Conservation (phyloP, 2,113 vertebrate genomes). For the Numida meleagris region DNA sequence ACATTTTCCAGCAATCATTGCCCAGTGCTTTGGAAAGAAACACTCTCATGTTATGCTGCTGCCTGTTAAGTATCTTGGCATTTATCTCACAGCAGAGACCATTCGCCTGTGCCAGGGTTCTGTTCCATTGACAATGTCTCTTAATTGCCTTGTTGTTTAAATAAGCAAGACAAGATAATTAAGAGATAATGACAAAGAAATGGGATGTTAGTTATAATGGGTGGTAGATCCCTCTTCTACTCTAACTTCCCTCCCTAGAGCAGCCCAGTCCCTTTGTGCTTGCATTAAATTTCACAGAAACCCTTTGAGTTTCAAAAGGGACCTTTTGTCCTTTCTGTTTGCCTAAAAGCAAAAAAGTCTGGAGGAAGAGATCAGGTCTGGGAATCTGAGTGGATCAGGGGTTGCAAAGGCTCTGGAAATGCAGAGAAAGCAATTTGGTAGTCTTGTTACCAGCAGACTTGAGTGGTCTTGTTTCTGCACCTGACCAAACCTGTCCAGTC, state of each 20-base stretch:
- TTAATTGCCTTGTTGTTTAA: conserved; percentile 74
- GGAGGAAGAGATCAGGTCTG: not conserved
- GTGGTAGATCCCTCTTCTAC: not conserved
- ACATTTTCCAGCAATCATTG: conserved; percentile 22
- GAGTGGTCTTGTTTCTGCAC: not conserved
- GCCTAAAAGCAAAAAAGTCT: not conserved
- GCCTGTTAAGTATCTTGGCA: conserved; percentile 65
- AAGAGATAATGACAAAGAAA: conserved; percentile 68
- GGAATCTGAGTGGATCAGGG: not conserved
- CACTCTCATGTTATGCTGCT: conserved; percentile 27
- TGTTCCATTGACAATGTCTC: conserved; percentile 69
- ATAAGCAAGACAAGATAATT: conserved; percentile 74
- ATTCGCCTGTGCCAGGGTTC: conserved; percentile 44
- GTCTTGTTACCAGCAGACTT: not conserved
- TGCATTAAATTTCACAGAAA: not conserved
- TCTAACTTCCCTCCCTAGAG: not conserved
- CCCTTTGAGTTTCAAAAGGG: not conserved
- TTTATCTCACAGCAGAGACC: conserved; percentile 69
- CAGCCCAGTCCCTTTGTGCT: not conserved
- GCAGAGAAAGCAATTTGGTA: not conserved
- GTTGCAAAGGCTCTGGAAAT: not conserved
- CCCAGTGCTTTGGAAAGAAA: conserved; percentile 53
- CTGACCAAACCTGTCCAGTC: not conserved
- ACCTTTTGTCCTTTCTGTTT: not conserved
- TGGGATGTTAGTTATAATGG: conserved; percentile 43